phyloP scores from a whole-genome alignment of 2,888 invertebrate genomes.

The Isotomurus palustris region DNA sequence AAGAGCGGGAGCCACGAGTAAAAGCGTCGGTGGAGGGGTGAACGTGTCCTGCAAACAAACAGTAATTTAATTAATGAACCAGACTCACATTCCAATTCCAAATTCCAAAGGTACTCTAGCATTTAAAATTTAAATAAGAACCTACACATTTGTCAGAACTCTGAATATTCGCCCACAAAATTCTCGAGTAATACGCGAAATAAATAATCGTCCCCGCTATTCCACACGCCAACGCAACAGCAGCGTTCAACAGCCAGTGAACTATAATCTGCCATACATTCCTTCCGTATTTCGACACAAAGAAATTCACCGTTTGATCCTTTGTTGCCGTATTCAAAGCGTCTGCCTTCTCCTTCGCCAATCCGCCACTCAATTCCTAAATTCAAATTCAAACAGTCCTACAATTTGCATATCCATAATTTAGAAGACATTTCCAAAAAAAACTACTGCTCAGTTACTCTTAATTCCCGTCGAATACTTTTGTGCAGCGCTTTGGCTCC shows the following conservation, averaged over 20 bases:
- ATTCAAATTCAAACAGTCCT: not conserved
- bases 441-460: no score
- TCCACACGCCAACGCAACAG: not conserved
- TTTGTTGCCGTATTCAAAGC: not conserved
- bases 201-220: not conserved
- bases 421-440: no score
- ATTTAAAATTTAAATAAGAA: not conserved
- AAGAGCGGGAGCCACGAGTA: not conserved
- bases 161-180: not conserved
- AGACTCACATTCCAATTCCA: no score
- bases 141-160: not conserved
- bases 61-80: no score
- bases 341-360: not conserved
- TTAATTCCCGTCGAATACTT: slow-evolving; percentile 17
- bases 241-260: not conserved
- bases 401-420: no score
- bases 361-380: not conserved
- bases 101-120: no score
- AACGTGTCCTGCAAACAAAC: no score
- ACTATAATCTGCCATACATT: not conserved
- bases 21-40: no score
- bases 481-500: slow-evolving; percentile 16
- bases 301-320: not conserved
- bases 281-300: not conserved
- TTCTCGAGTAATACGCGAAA: not conserved